Evolutionary conservation across 2,113 vertebrate species (phyloP).

Genomic region (Channa argus): DNA sequence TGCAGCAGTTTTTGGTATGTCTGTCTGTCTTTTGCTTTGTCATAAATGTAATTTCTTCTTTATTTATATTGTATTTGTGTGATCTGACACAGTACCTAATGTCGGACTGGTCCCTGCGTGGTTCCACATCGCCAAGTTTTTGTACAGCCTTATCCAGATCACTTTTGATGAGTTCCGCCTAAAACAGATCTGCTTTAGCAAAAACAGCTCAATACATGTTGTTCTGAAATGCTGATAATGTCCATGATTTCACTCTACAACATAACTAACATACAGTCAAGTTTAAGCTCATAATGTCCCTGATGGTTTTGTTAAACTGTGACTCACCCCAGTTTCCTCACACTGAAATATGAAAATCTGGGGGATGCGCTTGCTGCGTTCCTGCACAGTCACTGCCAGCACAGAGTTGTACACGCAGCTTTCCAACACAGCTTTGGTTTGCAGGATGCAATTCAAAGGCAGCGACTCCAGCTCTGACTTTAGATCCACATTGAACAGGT

Average conservation of each 20-base stretch:
- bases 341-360: conserved; percentile 92
- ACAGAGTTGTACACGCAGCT: conserved; percentile 86
- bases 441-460: conserved; percentile 78
- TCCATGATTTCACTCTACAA: no score
- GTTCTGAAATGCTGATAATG: conserved; percentile 1
- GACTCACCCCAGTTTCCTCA: conserved; percentile 86
- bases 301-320: background rate
- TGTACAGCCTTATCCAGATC: conserved; percentile 83
- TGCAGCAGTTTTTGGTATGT: background rate
- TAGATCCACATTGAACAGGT: background rate
- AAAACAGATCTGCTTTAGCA: conserved; percentile 9
- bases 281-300: background rate
- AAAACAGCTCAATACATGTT: background rate
- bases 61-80: no score
- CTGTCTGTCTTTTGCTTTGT: background rate
- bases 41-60: background rate
- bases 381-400: conserved; percentile 82
- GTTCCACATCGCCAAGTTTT: conserved; percentile 50
- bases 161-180: conserved; percentile 85
- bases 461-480: conserved; percentile 88
- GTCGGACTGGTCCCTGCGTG: conserved; percentile 35
- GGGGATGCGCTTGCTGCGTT: conserved; percentile 42
- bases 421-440: conserved; percentile 78
- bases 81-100: conserved; percentile 66
- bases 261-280: background rate